Evolutionary conservation across 2,113 vertebrate species (phyloP), one percentile per base, ranked within the genome.

Genomic region (Naja naja): DNA sequence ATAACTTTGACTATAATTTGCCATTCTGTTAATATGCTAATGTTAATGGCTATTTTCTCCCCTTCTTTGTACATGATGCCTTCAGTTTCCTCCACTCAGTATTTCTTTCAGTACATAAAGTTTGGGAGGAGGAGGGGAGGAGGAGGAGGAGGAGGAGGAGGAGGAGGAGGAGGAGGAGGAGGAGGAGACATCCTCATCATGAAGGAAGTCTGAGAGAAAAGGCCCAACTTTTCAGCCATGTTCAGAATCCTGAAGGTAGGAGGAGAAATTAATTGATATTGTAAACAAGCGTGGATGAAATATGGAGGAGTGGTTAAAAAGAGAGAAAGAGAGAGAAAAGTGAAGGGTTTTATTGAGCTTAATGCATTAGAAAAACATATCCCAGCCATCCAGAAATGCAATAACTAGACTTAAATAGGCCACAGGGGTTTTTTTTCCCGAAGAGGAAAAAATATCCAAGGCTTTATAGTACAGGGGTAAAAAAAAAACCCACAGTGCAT

Each of bases 331-430:
- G 23, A 54, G 22, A 20, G 20, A 30, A 23, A 20, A 39, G 43
- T 8, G 23, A 43, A 22, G 25, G 34, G 34, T 54, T 88, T 45
- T n/a, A 3, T 30, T 49, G 60, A 85, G 30, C 12, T 22, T 0
- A 11, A 25, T 0, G 20, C 49, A 53, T 25, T 74, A 91, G 1
- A 12, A 81, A 11, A 45, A 27, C 91, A 47, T 8, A 11, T 90
- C 34, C 88, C 87, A 94, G 58, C 94, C 45, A 90, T n/a, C 69
- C 93, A 55, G 9, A 0, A 87, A 93, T 94, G 60, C 93, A 94
- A 1, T 91, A 94, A 93, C 88, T 94, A 87, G 94, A 93, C 94
- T 94, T 95, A 94, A 96, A 96, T n/a, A 87, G 96, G 95, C 93
- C 89, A 85, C 94, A 94, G 89, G 34, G n/a, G 1, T 88, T 91